Evolutionary conservation across 2,113 vertebrate species (phyloP).

Genomic region (Emberiza fucata): DNA sequence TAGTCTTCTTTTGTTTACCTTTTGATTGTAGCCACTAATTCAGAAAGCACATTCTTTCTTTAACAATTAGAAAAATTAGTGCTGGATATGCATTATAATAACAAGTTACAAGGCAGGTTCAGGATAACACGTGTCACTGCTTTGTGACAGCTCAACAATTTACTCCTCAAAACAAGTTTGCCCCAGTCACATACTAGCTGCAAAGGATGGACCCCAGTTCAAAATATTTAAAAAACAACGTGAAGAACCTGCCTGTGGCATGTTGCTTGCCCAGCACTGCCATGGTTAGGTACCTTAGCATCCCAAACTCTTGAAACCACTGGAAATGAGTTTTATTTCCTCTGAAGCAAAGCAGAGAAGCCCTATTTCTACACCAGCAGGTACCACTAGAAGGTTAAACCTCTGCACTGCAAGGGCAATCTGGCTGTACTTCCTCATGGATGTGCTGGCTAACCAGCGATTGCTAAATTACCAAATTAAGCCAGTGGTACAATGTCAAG

Average conservation of each 20-base stretch:
- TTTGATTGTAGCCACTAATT: not conserved
- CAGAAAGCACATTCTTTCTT: not conserved
- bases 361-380: not conserved
- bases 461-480: not conserved
- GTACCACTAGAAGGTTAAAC: not conserved
- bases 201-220: not conserved
- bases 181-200: not conserved
- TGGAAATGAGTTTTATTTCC: not conserved
- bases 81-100: not conserved
- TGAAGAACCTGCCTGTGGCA: not conserved
- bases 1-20: not conserved
- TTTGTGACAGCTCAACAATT: not conserved
- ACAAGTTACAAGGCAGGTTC: not conserved
- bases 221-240: not conserved
- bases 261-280: not conserved
- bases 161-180: not conserved
- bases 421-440: not conserved
- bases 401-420: not conserved
- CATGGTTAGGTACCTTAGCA: not conserved
- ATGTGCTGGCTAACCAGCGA: fast-evolving
- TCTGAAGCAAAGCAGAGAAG: not conserved
- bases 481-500: not conserved
- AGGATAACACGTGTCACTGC: not conserved
- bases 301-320: fast-evolving
- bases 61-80: not conserved